Base-by-base conservation (phyloP, 2,797 vertebrate genomes). In the Podarcis siculus region DNA sequence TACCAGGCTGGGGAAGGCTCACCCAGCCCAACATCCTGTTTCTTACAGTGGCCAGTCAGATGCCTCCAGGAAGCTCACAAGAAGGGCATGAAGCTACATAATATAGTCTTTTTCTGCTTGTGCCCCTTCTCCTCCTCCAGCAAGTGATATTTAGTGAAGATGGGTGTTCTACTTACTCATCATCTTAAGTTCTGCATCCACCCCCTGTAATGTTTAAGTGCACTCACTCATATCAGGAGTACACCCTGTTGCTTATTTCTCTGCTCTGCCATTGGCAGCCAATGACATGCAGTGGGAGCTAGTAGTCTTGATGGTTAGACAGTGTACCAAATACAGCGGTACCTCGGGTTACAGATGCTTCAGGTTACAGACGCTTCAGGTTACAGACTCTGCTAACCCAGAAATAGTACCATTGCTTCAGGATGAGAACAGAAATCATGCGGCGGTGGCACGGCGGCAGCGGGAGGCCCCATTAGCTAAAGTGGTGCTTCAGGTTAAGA, bases 381-480 rank as follows among this genome's bases (percentile, higher is more conserved):
- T 39, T 39, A 39, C 39, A 39, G 39, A 39, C 39, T 39, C 39
- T 5, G 39, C 39, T 39, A 39, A 39, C 39, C 39, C 39, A 39
- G 39, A 39, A 39, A 39, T 39, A 39, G 39, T 39, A 6, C 39
- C 5, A 7, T 5, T 7, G 39, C 39, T 39, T 39, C 39, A 39
- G 39, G 39, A 39, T 39, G 39, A 39, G 39, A 39, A 39, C 39
- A 39, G 6, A 39, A 39, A 39, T 39, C 5, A 6, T 1, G 39
- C 1, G 6, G 6, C 6, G 1, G 39, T 6, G 7, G 39, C 39
- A 6, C 1, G 6, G 6, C 6, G 1, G 39, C 39, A 39, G 39
- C 39, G 5, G 39, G 5, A 39, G 39, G 39, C 39, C 39, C 39
- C 39, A 39, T 39, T 39, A 39, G 39, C 39, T 39, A 39, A 39